These are phyloP conservation scores for Nomia melanderi DNA, from an alignment of 1,140 invertebrate genomes.

Conservation along the genomic window DNA sequence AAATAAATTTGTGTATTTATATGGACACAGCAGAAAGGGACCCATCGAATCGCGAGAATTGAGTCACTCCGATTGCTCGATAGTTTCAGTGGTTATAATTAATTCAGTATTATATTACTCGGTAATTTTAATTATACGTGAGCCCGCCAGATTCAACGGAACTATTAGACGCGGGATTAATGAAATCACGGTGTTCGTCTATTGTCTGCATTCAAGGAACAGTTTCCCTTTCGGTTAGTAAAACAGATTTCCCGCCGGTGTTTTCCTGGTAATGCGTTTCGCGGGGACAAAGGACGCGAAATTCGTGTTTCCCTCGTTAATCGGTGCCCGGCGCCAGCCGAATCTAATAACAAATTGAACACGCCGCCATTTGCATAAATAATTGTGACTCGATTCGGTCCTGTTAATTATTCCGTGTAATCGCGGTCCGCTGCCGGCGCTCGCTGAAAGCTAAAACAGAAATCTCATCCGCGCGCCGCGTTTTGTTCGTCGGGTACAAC, in stretches of 20 bases:
- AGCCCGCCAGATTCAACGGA: not conserved
- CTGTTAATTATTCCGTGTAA: conserved; percentile 40
- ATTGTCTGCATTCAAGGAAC: conserved; percentile 4
- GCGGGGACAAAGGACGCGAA: not conserved
- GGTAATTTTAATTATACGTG: no score
- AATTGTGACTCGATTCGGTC: conserved; percentile 27
- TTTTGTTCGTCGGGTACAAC: conserved; percentile 6
- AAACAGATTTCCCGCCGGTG: not conserved
- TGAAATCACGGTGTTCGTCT: no score
- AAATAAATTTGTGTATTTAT: no score
- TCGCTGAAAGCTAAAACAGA: not conserved
- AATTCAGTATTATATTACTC: no score
- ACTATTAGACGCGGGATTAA: no score
- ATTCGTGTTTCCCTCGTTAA: not conserved
- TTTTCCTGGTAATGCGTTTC: conserved; percentile 24
- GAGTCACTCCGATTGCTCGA: no score
- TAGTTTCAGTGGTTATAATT: no score
- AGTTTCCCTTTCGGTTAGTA: not conserved
- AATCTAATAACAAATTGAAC: conserved; percentile 47
- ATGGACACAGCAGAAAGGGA: no score
- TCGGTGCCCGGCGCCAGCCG: not conserved
- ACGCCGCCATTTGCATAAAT: conserved; percentile 41
- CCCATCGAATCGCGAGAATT: no score
- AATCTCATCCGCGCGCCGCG: conserved; percentile 27
- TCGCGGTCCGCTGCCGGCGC: conserved; percentile 22